Evolutionary conservation across 2,113 vertebrate species (phyloP).

Genomic region (Charina bottae): DNA sequence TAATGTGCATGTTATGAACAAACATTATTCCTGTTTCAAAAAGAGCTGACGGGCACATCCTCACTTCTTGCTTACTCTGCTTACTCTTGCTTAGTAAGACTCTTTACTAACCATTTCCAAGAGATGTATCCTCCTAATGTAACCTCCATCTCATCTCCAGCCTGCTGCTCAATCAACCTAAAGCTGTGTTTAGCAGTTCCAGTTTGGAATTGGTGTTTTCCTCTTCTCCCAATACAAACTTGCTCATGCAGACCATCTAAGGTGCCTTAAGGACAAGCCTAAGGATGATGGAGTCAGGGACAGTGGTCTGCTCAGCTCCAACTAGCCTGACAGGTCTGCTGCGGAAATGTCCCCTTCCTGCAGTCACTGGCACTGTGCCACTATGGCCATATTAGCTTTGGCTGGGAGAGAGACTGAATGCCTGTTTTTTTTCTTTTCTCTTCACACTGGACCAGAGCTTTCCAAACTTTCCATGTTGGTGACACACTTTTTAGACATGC

Average conservation of each 20-base stretch:
- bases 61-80: background rate
- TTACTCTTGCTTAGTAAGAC: background rate
- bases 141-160: background rate
- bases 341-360: background rate
- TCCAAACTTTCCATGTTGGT: too few species aligned
- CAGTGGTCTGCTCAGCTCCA: background rate
- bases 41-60: background rate
- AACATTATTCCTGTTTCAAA: background rate
- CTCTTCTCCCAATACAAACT: background rate
- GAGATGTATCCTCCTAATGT: background rate
- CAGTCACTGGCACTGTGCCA: background rate
- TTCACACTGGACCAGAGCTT: too few species aligned
- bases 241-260: background rate
- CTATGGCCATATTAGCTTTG: background rate
- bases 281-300: background rate
- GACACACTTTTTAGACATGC: too few species aligned
- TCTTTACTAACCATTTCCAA: background rate
- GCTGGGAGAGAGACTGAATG: background rate
- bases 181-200: background rate
- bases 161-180: background rate
- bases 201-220: background rate
- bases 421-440: fast-evolving
- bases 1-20: background rate
- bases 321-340: background rate
- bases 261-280: background rate